Base-by-base conservation (phyloP, 2,888 invertebrate genomes). In the Griposia aprilina region DNA sequence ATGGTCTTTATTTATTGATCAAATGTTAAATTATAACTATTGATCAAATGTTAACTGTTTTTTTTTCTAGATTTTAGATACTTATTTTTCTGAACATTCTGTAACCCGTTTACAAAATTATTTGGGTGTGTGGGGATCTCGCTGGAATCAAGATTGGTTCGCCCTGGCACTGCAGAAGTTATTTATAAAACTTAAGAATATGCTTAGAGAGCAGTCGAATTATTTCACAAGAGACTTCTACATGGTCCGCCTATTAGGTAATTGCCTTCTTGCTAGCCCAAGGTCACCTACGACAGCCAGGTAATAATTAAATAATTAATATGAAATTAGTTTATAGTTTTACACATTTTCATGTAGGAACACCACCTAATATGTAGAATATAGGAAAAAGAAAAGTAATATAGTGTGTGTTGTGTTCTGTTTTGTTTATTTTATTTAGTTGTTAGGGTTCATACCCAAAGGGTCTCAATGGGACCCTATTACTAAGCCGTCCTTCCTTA, bases 191-290 rank as follows among this genome's bases (percentile, higher is more conserved):
- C 98, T 65, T 97, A 98, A 86, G 98, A 98, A 87, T 99, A 99
- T 94, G 99, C 99, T 48, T 98, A 98, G 90, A 98, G 98, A 93
- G 99, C 99, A 2, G 99, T 99, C 4, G 98, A 99, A 89, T 98
- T 99, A 75, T 99, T 99, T 95, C 99, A 99, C 93, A 99, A 99
- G 94, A 97, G 99, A 72, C 99, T 99, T 92, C 96, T 99, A 63
- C 99, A 99, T 96, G 99, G 99, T 1, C 98, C 98, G 92, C 99
- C 99, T 7, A 99, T 99, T n/a, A n/a, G n/a, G n/a, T 99, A 98
- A 98, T 93, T 99, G 99, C 93, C 97, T 98, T 75, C 97, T 99
- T 84, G 98, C 98, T 15, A 98, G 98, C 92, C 98, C 98, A 20
- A 86, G 98, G 17, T 83, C 94, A 65, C 90, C 93, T 55, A 71